phyloP scores from a whole-genome alignment of 2,113 vertebrate species.

The Montifringilla adamsi region DNA sequence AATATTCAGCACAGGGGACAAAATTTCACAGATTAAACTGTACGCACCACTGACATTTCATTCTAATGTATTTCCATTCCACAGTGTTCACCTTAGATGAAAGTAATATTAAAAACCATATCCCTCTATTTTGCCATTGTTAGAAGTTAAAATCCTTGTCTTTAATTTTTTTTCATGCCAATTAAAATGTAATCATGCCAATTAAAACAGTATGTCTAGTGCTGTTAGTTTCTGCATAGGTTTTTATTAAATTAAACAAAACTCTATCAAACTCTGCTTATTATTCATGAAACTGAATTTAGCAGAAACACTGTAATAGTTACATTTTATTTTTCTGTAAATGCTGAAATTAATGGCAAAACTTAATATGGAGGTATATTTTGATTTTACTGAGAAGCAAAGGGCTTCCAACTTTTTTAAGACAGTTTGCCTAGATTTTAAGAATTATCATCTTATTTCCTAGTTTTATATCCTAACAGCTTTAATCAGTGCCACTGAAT shows the following conservation, averaged over 20 bases:
- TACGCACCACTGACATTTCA: constrained; percentile 89
- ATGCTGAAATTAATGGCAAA: constrained; percentile 51
- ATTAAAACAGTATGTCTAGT: constrained; percentile 78
- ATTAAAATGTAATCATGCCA: constrained; percentile 88
- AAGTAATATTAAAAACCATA: constrained; percentile 84
- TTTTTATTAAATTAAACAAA: constrained; percentile 74
- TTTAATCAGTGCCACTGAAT: background rate
- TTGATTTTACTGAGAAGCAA: constrained; percentile 8
- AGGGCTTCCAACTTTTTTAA: background rate
- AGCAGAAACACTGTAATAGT: constrained; percentile 47
- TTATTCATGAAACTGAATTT: constrained; percentile 60
- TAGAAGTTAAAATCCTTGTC: constrained; percentile 83
- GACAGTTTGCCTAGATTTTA: constrained; percentile 15
- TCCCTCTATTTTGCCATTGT: constrained; percentile 86
- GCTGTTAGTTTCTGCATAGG: constrained; percentile 55
- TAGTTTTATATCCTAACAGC: background rate
- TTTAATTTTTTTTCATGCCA: constrained; percentile 86
- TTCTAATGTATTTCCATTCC: constrained; percentile 86
- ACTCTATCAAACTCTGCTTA: constrained; percentile 63
- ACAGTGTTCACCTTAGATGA: constrained; percentile 85
- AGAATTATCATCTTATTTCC: constrained; percentile 20
- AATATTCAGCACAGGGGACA: constrained; percentile 89
- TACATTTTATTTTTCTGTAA: constrained; percentile 37
- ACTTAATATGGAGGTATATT: constrained; percentile 17
- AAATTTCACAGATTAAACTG: constrained; percentile 91